These are phyloP conservation scores for Seriola quinqueradiata DNA, from an alignment of 2,113 vertebrate genomes.

Conservation along the genomic window DNA sequence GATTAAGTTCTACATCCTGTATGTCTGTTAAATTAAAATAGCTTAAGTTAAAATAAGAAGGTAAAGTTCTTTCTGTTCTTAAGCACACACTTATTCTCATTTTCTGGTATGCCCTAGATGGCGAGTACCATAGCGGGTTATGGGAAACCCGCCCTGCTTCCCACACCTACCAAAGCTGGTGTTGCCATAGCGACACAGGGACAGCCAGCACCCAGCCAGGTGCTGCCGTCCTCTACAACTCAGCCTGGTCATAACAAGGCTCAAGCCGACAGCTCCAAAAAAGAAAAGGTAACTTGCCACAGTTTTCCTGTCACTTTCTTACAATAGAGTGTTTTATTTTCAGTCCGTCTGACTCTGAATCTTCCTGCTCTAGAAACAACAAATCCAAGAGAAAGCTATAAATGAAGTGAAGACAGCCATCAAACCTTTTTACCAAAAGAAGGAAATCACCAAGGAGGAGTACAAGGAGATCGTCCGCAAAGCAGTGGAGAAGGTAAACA, in stretches of 20 bases:
- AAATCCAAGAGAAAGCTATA: constrained; percentile 96
- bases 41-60: no score
- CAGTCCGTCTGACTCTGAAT: background rate
- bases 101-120: constrained; percentile 80
- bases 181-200: constrained; percentile 65
- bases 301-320: background rate
- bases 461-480: constrained; percentile 99
- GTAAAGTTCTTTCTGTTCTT: background rate
- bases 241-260: constrained; percentile 87
- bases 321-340: background rate
- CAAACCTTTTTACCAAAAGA: constrained; percentile 98
- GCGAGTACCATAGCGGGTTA: constrained; percentile 78
- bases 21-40: background rate
- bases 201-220: constrained; percentile 84
- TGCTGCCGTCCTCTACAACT: constrained; percentile 87
- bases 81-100: background rate
- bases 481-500: constrained; percentile 94
- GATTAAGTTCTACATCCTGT: background rate
- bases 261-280: constrained; percentile 95
- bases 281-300: constrained; percentile 90
- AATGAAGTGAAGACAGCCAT: constrained; percentile 96
- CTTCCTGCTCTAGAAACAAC: constrained; percentile 86
- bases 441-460: constrained; percentile 98
- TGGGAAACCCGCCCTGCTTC: constrained; percentile 84
- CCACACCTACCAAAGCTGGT: constrained; percentile 85